These are phyloP conservation scores for Unio delphinus DNA, from an alignment of 2,888 invertebrate genomes.

Conservation along the genomic window DNA sequence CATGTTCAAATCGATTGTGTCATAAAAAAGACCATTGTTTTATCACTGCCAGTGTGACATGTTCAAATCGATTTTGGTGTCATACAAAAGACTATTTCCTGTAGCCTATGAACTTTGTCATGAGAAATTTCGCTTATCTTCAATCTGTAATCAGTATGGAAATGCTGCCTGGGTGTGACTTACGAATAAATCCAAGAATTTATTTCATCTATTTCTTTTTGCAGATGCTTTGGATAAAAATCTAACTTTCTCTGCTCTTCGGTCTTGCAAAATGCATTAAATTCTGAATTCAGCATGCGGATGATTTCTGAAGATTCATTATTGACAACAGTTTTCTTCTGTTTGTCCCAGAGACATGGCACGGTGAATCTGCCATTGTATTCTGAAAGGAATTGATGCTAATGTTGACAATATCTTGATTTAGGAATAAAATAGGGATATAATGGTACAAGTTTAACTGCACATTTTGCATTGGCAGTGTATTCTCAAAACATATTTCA, in stretches of 20 bases:
- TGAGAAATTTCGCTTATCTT: too few relatives aligned
- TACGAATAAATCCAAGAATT: slow-evolving; percentile 66
- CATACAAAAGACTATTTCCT: too few relatives aligned
- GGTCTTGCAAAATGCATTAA: slow-evolving; percentile 64
- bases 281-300: slow-evolving; percentile 65
- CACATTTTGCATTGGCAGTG: too few relatives aligned
- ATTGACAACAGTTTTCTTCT: slow-evolving; percentile 60
- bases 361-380: slow-evolving; percentile 61
- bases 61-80: too few relatives aligned
- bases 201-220: slow-evolving; percentile 56
- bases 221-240: slow-evolving; percentile 59
- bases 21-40: too few relatives aligned
- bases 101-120: too few relatives aligned
- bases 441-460: too few relatives aligned
- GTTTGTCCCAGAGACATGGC: slow-evolving; percentile 66
- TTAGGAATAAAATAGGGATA: not conserved
- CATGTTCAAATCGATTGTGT: too few relatives aligned
- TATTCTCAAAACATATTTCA: too few relatives aligned
- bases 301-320: slow-evolving; percentile 70
- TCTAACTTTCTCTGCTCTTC: slow-evolving; percentile 54
- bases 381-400: slow-evolving; percentile 30
- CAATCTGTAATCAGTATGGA: too few relatives aligned
- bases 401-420: not conserved
- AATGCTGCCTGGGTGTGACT: slow-evolving; percentile 16
- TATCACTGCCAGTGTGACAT: too few relatives aligned